phyloP scores from a whole-genome alignment of 2,113 vertebrate species.

The Antigone vipio region DNA sequence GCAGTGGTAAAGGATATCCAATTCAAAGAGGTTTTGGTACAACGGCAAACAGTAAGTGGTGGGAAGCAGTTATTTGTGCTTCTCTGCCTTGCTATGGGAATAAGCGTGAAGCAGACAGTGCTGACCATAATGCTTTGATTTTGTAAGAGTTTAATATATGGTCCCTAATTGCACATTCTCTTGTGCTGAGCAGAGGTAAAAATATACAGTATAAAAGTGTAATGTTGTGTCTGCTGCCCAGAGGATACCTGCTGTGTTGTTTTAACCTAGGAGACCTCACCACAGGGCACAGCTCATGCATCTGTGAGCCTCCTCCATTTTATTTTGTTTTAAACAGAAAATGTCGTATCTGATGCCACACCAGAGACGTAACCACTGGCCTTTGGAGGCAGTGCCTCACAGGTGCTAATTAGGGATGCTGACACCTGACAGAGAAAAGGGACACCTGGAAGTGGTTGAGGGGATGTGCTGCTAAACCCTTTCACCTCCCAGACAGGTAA shows the following conservation, averaged over 20 bases:
- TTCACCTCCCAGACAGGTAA: background rate
- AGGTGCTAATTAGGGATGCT: background rate
- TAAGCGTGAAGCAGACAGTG: background rate
- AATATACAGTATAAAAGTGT: background rate
- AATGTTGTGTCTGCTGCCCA: background rate
- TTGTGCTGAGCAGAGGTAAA: background rate
- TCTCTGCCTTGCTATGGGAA: background rate
- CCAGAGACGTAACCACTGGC: rapidly evolving
- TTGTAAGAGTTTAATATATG: background rate
- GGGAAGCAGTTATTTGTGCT: background rate
- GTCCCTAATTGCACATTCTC: background rate
- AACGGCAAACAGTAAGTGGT: background rate
- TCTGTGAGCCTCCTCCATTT: background rate
- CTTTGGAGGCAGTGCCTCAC: rapidly evolving
- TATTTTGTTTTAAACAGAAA: background rate
- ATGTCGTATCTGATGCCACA: background rate
- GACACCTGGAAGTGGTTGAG: background rate
- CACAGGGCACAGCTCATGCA: background rate
- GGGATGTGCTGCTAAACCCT: background rate
- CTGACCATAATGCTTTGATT: background rate
- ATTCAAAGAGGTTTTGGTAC: background rate
- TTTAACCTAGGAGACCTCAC: background rate
- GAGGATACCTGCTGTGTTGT: background rate
- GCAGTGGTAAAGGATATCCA: background rate
- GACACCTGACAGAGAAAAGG: background rate